Base-by-base conservation (phyloP, 2,888 invertebrate species). In the Orthosia cruda region DNA sequence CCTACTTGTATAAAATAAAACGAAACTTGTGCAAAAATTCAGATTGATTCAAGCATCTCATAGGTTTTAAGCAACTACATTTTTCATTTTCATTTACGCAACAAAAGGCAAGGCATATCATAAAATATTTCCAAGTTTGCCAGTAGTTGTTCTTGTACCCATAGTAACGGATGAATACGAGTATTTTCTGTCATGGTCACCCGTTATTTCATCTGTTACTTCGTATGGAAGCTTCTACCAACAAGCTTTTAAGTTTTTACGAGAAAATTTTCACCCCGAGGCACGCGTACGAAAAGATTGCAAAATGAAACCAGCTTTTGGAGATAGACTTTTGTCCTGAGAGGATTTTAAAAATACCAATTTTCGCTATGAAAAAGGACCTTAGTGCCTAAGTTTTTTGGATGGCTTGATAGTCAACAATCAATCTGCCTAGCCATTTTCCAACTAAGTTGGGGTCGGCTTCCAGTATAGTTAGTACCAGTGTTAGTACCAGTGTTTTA, bases 191-290 rank as follows among this genome's bases (percentile, higher is more conserved):
- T 84, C 84, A 82, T 58, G 57, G 59, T 52, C 23, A 57, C 55
- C 57, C 59, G 69, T 84, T 69, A 61, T 74, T 69, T 82, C 75
- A 82, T 84, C 82, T 83, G 77, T 81, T 73, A 84, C 68, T 70
- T 57, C 61, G 40, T 71, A 80, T 74, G 63, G 69, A 63, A 63
- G 66, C 84, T 62, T 65, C 62, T 55, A 74, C 49, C 59, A 69
- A 69, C 71, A 80, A 70, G 85, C 67, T 84, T 84, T 83, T 76
- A 84, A 62, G 73, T 69, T 81, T 80, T 84, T 55, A 69, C 68
- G 52, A 84, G 62, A 62, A 59, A 64, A 62, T n/a, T 67, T 69
- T 55, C 52, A 18, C 67, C 77, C 59, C 47, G 32, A 74, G 74
- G 77, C 81, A 72, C 77, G 65, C 26, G 70, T 50, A 45, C 40